A percentile compares a stretch with the other conserved stretches of the same genome.
Conservation (phyloP, 2,797 vertebrate genomes). For the Gobio occitaniae region DNA sequence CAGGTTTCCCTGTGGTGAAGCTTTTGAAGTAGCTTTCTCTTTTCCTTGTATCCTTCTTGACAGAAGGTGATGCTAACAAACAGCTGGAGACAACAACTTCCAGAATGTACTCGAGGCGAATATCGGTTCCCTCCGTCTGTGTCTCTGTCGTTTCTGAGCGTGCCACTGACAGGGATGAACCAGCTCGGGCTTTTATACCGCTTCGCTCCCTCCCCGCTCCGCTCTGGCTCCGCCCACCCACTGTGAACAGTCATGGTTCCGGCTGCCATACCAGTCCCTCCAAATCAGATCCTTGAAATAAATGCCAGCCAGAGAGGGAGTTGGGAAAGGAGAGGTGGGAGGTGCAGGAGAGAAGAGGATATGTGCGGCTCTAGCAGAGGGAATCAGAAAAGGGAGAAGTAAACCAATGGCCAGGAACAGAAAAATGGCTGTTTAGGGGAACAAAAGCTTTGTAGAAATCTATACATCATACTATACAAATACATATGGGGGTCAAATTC, state of each 20-base stretch:
- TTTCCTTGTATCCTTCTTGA: constrained; percentile 3
- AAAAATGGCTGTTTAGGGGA: neutral
- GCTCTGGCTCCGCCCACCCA: constrained; percentile 58
- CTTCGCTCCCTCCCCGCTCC: constrained; percentile 58
- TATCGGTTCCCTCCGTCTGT: constrained; percentile 12
- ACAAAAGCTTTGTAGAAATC: neutral
- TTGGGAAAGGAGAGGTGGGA: constrained; percentile 30
- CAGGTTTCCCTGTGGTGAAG: constrained; percentile 47
- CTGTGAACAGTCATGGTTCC: constrained; percentile 65
- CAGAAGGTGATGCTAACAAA: neutral
- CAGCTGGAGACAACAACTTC: neutral
- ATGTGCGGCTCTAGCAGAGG: constrained; percentile 3
- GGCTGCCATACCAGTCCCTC: constrained; percentile 66
- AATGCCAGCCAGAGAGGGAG: constrained; percentile 61
- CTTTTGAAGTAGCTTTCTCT: constrained; percentile 37
- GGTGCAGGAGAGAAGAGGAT: constrained; percentile 1
- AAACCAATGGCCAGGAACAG: constrained; percentile 18
- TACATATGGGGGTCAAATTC: neutral
- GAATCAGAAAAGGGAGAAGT: constrained; percentile 4
- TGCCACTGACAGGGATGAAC: constrained; percentile 65
- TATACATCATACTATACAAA: neutral
- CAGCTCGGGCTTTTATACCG: constrained; percentile 72
- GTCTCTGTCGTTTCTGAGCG: constrained; percentile 53
- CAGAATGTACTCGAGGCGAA: neutral
- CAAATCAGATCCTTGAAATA: constrained; percentile 76